These are phyloP conservation scores for Lepidurus packardi DNA, from an alignment of 1,140 invertebrate genomes.

Conservation along the genomic window DNA sequence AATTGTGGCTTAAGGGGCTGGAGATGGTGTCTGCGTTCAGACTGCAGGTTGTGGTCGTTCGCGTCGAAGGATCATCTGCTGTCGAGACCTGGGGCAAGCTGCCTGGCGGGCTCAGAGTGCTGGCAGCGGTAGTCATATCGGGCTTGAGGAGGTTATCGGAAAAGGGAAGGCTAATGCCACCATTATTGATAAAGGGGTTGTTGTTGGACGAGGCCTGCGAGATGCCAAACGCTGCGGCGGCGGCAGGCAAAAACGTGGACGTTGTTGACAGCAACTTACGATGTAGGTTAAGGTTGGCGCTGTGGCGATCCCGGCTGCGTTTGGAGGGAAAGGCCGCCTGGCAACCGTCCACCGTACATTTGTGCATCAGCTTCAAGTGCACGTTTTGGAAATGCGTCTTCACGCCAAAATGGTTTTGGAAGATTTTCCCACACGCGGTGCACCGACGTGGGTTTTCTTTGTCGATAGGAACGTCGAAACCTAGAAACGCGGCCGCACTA, in stretches of 20 bases:
- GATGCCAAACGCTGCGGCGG: conserved; percentile 30
- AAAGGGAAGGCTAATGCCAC: conserved; percentile 28
- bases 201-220: conserved; percentile 24
- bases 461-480: conserved; percentile 74
- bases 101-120: conserved; percentile 24
- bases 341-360: conserved; percentile 92
- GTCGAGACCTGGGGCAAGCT: conserved; percentile 30
- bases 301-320: conserved; percentile 83
- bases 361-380: conserved; percentile 92
- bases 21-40: neutral
- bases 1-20: conserved; percentile 4
- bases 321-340: conserved; percentile 94
- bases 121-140: neutral
- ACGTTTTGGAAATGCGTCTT: conserved; percentile 94
- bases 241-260: conserved; percentile 45
- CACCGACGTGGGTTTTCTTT: conserved; percentile 77
- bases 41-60: neutral
- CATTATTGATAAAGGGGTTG: conserved; percentile 23
- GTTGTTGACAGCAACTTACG: conserved; percentile 76
- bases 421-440: conserved; percentile 84
- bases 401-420: conserved; percentile 90
- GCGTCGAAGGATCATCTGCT: neutral
- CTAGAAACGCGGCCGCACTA: conserved; percentile 26
- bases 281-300: conserved; percentile 85
- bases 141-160: conserved; percentile 34